phyloP scores from a whole-genome alignment of 2,888 invertebrate genomes.

The Mythimna pallens region DNA sequence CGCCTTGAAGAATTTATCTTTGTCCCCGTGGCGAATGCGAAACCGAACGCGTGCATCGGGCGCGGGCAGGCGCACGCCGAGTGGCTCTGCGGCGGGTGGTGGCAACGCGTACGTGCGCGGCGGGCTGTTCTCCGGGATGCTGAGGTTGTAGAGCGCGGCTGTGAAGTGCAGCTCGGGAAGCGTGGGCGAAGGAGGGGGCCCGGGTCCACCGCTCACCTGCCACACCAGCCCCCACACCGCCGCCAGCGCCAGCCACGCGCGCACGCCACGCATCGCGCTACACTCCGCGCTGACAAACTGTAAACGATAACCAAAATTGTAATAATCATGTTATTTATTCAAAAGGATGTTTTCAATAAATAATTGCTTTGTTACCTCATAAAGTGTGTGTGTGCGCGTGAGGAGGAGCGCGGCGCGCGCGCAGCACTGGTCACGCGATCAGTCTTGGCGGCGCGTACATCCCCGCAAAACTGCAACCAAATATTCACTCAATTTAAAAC shows the following conservation, averaged over 20 bases:
- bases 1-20: constrained; percentile 97
- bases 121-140: constrained; percentile 97
- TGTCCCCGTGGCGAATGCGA: constrained; percentile 96
- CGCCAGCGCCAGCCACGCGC: constrained; percentile 55
- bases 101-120: constrained; percentile 96
- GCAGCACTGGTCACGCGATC: constrained; percentile 41
- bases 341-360: not conserved
- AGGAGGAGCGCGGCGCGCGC: constrained; percentile 51
- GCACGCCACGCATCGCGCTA: constrained; percentile 61
- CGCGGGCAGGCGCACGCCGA: constrained; percentile 93
- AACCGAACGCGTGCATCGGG: constrained; percentile 92
- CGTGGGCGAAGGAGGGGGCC: constrained; percentile 83
- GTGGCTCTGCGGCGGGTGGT: constrained; percentile 93
- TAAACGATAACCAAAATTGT: constrained; percentile 8
- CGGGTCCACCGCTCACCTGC: constrained; percentile 74
- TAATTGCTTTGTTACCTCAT: constrained; percentile 47
- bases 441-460: constrained; percentile 26
- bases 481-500: not conserved
- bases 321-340: not conserved
- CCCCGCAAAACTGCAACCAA: constrained; percentile 22
- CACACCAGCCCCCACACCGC: constrained; percentile 58
- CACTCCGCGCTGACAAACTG: constrained; percentile 53
- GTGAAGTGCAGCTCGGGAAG: constrained; percentile 92
- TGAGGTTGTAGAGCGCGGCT: constrained; percentile 95
- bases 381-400: constrained; percentile 49